Evolutionary conservation across 37 sponge, comb jelly and placozoan genomes (phyloP), one percentile per base, ranked within the genome.

Genomic region (Eunapius fragilis): DNA sequence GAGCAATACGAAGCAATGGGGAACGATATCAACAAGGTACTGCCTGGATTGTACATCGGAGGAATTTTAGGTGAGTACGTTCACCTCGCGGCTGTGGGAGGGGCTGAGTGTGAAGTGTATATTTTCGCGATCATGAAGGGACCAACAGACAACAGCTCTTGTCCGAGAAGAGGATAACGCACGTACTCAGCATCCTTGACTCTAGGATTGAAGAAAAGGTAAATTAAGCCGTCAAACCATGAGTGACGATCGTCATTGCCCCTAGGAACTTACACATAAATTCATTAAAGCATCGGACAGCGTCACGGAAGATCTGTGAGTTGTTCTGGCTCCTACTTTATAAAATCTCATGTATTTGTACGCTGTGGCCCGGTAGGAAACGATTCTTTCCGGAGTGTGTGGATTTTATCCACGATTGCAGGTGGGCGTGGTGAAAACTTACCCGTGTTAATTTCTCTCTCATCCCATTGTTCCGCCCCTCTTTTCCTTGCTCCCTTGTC

Each of bases 111-210:
- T 76, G 36, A 58, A 13, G 25, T 3, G 27, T 32, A 25, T 6
- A 41, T 41, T 6, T 41, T 41, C 41, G 3, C 41, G 6, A 41
- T 41, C 41, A 6, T 77, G 25, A 48, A 92, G 93, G 90, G 9
- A 70, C 87, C 9, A 70, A 85, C 7, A 37, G 72, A 37, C 89
- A 88, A 45, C 68, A 79, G 32, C 75, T 68, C 35, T 70, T 95
- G 26, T 6, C 31, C 19, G 90, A 89, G 70, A 86, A 89, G 72
- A 87, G 84, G 0, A 89, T 95, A 37, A 95, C 95, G 68, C 95
- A 95, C 35, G 72, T 95, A 31, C 87, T 95, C 74, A 47, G 90
- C 35, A 80, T 95, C 2, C 93, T 89, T 49, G 95, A 95, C 41
- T 41, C 41, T 41, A 41, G 41, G 6, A 41, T 41, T 6, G 41